Conservation (phyloP, 2,888 invertebrate species). For the Steinernema carpocapsae region DNA sequence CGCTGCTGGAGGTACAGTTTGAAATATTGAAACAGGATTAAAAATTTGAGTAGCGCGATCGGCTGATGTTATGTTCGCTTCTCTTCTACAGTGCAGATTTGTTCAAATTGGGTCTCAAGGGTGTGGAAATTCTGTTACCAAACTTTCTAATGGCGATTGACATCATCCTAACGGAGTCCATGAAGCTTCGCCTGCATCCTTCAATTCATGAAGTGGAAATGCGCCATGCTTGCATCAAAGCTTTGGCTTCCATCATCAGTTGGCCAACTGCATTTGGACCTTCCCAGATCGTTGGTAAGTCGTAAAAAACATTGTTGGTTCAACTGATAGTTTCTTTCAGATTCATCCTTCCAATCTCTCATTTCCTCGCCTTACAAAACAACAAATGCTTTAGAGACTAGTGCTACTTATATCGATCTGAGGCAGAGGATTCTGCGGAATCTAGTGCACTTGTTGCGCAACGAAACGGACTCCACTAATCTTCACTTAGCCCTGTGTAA, state of each 20-base stretch:
- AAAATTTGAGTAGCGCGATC: constrained; percentile 55
- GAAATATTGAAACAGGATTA: background rate
- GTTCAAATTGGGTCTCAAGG: constrained; percentile 88
- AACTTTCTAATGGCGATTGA: constrained; percentile 87
- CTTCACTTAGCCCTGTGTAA: constrained; percentile 82
- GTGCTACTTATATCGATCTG: constrained; percentile 75
- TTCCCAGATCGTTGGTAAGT: constrained; percentile 42
- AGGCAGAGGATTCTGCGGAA: constrained; percentile 78
- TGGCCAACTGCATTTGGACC: constrained; percentile 87
- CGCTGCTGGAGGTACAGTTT: constrained; percentile 57
- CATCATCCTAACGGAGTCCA: constrained; percentile 81
- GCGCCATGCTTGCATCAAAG: constrained; percentile 87
- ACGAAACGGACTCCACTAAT: constrained; percentile 84
- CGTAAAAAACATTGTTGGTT: background rate
- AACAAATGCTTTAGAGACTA: constrained; percentile 41
- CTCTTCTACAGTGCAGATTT: constrained; percentile 75
- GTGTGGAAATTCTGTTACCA: constrained; percentile 87
- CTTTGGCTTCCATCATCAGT: constrained; percentile 86
- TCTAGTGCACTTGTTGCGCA: constrained; percentile 82
- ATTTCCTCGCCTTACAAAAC: constrained; percentile 23
- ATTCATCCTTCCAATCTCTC: constrained; percentile 4
- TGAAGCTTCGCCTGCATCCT: constrained; percentile 66
- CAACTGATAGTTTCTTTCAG: background rate
- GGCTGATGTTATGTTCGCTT: constrained; percentile 64
- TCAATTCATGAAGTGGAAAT: constrained; percentile 73